These are phyloP conservation scores for Grammomys dolichurus DNA, from an alignment of 2,113 vertebrate species.

Conservation along the genomic window DNA sequence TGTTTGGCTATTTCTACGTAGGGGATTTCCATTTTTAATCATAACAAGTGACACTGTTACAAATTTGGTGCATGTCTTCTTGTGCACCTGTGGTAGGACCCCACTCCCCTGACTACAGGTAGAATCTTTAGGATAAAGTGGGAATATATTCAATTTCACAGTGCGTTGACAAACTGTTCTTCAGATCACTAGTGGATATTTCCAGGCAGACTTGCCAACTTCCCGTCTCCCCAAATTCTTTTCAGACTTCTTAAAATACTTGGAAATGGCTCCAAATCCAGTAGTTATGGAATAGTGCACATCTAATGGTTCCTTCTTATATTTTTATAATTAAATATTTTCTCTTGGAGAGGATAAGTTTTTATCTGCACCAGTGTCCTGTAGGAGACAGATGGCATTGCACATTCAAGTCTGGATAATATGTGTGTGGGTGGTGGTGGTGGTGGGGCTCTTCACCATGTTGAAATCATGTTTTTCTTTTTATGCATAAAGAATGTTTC, in stretches of 20 bases:
- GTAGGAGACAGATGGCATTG: background rate
- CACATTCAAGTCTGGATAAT: background rate
- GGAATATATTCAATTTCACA: background rate
- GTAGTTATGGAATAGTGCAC: background rate
- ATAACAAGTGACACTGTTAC: background rate
- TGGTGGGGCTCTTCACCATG: background rate
- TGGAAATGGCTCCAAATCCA: background rate
- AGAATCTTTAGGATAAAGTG: background rate
- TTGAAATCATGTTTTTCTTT: background rate
- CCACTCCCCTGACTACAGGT: background rate
- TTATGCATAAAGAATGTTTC: background rate
- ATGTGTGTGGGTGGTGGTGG: background rate
- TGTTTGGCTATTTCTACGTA: background rate
- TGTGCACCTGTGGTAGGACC: background rate
- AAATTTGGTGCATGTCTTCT: background rate
- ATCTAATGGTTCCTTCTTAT: background rate
- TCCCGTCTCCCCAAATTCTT: background rate
- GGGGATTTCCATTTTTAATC: background rate
- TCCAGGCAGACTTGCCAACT: background rate
- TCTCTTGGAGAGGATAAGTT: background rate
- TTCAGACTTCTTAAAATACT: background rate
- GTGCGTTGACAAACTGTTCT: background rate
- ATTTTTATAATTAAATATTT: slow-evolving; percentile 19
- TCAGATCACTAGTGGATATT: background rate
- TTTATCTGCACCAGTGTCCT: background rate